Percentiles rank a stretch among this genome's conserved stretches.
Conservation (phyloP, 2,888 invertebrate species). For the Masnerella sp. region DNA sequence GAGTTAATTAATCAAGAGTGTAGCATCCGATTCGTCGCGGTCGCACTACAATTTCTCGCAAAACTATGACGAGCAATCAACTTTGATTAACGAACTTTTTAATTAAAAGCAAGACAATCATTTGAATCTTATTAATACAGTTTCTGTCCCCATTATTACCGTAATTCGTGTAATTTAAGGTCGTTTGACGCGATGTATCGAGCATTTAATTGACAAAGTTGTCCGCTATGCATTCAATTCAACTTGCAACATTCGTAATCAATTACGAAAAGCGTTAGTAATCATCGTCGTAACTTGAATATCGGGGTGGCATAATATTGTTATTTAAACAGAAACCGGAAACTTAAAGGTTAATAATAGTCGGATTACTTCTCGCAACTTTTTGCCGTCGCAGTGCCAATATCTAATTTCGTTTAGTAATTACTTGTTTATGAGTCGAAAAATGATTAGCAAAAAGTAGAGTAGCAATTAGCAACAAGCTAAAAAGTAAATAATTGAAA, state of each 20-base stretch:
- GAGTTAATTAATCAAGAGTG: slow-evolving; percentile 28
- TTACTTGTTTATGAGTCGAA: too few relatives aligned
- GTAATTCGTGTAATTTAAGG: slow-evolving; percentile 49
- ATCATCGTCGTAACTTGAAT: slow-evolving; percentile 23
- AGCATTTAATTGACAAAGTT: slow-evolving; percentile 52
- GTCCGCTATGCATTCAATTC: slow-evolving; percentile 29
- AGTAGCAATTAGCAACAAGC: too few relatives aligned
- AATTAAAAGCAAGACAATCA: slow-evolving; percentile 45
- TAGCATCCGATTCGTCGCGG: slow-evolving; percentile 16
- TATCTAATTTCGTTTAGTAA: too few relatives aligned
- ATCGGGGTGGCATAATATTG: not conserved
- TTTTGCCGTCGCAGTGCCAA: too few relatives aligned
- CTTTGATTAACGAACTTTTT: slow-evolving; percentile 47
- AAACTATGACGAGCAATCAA: slow-evolving; percentile 44
- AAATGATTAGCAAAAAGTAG: too few relatives aligned
- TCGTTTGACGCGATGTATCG: slow-evolving; percentile 39
- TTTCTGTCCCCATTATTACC: slow-evolving; percentile 39
- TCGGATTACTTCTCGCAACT: too few relatives aligned
- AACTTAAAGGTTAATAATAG: too few relatives aligned
- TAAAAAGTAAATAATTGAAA: too few relatives aligned
- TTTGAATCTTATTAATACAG: slow-evolving; percentile 43
- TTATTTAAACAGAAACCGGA: not conserved
- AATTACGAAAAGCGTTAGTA: slow-evolving; percentile 30
- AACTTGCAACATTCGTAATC: slow-evolving; percentile 33
- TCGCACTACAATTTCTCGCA: slow-evolving; percentile 9